Evolutionary conservation across 2,797 vertebrate genomes (phyloP), one percentile per base, ranked within the genome.

Genomic region (Oceanodroma leucorhoa): DNA sequence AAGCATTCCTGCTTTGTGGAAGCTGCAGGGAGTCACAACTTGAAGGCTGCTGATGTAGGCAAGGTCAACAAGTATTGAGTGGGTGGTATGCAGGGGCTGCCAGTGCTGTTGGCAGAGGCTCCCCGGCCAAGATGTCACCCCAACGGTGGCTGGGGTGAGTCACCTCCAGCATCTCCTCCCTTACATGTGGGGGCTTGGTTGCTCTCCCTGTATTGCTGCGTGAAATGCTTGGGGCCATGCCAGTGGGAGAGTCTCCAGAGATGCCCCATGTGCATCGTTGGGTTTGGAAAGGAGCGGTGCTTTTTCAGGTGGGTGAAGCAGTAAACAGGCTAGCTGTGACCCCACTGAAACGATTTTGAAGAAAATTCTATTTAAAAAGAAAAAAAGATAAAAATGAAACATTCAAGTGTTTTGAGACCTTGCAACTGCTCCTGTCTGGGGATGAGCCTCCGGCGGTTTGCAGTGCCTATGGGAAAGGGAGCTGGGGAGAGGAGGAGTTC

Each of bases 131-230:
- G 17, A 17, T 43, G 76, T 55, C 57, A 71, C 20, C 21, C 40
- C 0, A 0, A 0, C 0, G 2, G 51, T 65, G 46, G 4, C 58
- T 71, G 45, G 18, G 7, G 24, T 36, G 26, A 27, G 23, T n/a
- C 5, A 36, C 14, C 14, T 54, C 29, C 72, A 55, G 14, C 34
- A 61, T 54, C 32, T 32, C 7, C 24, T 71, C 27, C 45, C 27
- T 58, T 70, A 19, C 6, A 12, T 2, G 0, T 5, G 2, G 24
- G 24, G 18, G 5, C 36, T 71, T 71, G 13, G 77, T 50, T 32
- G 19, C 53, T 41, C 22, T 66, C 71, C 2, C 0, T 1, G 0
- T 50, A 13, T 20, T 66, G 36, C 41, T 27, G 6, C 32, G 19
- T 77, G 22, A 55, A 50, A 15, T 8, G 24, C 29, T 62, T 0